A percentile compares a stretch with the other conserved stretches of the same genome.
phyloP scores from a whole-genome alignment of 2,888 invertebrate genomes.

The Stictocephala bisonia region DNA sequence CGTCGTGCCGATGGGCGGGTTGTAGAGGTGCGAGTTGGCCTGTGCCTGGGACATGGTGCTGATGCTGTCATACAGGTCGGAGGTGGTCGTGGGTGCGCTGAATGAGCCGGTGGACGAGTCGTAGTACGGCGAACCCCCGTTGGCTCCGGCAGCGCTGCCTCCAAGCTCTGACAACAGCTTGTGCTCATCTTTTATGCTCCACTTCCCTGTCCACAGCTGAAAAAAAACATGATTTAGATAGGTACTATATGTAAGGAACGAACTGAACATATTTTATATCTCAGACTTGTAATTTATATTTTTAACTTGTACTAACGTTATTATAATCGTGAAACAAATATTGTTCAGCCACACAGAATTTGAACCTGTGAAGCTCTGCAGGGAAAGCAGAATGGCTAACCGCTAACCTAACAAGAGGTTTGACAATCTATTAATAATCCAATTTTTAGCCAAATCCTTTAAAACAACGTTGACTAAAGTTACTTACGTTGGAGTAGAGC shows the following conservation, averaged over 20 bases:
- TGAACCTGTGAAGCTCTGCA: too few relatives aligned
- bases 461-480: background rate
- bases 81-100: constrained; percentile 65
- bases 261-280: too few relatives aligned
- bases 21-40: constrained; percentile 73
- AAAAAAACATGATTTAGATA: too few relatives aligned
- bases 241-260: background rate
- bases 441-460: too few relatives aligned
- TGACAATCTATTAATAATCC: background rate
- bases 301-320: background rate
- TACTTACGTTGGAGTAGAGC: constrained; percentile 87
- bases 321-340: too few relatives aligned
- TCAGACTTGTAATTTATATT: background rate
- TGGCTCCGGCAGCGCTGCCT: constrained; percentile 66
- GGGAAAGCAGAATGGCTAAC: too few relatives aligned
- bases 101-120: constrained; percentile 58
- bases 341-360: too few relatives aligned
- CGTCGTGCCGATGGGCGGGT: constrained; percentile 68
- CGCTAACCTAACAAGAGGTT: too few relatives aligned
- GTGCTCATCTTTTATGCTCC: constrained; percentile 93
- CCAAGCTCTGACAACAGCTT: constrained; percentile 87
- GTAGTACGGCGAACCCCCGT: constrained; percentile 63
- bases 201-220: constrained; percentile 87
- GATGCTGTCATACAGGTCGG: constrained; percentile 77
- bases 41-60: constrained; percentile 81